Evolutionary conservation across 1,140 invertebrate species (phyloP), one percentile per base, ranked within the genome.

Genomic region (Drosophila kanapiae): DNA sequence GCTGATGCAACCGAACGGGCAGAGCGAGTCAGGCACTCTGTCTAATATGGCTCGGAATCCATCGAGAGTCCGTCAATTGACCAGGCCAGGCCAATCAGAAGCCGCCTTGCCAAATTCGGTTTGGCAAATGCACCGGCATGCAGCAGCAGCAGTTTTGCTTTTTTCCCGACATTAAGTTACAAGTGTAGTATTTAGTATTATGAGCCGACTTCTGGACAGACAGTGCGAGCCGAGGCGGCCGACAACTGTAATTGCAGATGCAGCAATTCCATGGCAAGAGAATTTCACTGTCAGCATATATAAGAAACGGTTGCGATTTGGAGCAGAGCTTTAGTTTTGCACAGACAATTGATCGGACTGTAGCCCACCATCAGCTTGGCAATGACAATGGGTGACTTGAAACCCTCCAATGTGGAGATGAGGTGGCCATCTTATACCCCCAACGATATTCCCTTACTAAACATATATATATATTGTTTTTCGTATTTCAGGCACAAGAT

Each of bases 401-500:
- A 80, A 69, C 81, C 69, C 33, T 33, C 69, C 8, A 74, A 64
- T 56, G 81, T 90, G 31, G 85, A 91, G 68, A 11, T 91, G 62
- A 91, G 82, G 80, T 83, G 63, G 54, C 53, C 48, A 42, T 23
- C 2, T 16, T 6, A 13, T 37, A 51, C 7, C 16, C n/a, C n/a
- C 18, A 6, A 3, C 8, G 18, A 45, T 18, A 33, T n/a, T 14
- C 8, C 13, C 58, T 40, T 38, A 33, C 18, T 67, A 38, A 59
- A 33, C 8, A 16, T 64, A 18, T 10, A 16, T 64, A 27, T 27
- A 6, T 18, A 11, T 27, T 38, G 1, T 49, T 6, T 49, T 23
- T 14, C 0, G 51, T 42, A 8, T 94, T 94, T 18, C 85, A 96
- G 95, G 93, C 96, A 95, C 82, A 95, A 95, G 93, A 94, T 96